Evolutionary conservation across 2,113 vertebrate genomes (phyloP).

Genomic region (Podiceps cristatus): DNA sequence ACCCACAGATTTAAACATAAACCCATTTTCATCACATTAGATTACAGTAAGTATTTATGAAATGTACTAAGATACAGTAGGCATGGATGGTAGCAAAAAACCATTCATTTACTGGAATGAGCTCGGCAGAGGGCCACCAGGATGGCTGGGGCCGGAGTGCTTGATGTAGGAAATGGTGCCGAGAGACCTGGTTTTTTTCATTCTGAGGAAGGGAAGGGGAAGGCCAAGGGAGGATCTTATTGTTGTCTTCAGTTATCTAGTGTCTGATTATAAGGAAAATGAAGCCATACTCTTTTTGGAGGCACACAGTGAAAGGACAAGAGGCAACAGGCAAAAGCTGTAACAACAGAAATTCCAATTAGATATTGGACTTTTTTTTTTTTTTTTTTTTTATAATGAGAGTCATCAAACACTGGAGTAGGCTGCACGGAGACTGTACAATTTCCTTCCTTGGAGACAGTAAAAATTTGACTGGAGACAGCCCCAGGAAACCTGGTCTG

Average conservation of each 20-base stretch:
- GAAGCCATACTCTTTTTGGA: neutral
- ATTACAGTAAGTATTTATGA: neutral
- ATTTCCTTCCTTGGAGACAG: neutral
- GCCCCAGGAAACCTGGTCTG: neutral
- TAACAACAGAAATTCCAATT: neutral
- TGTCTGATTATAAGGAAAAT: neutral
- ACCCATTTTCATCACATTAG: neutral
- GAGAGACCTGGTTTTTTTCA: neutral
- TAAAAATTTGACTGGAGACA: neutral
- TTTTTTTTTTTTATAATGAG: neutral
- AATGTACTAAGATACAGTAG: neutral
- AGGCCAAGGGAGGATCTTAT: neutral
- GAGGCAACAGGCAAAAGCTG: neutral
- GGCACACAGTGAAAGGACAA: neutral
- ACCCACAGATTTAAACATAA: neutral
- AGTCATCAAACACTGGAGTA: neutral
- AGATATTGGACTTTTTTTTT: neutral
- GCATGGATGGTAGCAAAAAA: neutral
- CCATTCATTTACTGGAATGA: neutral
- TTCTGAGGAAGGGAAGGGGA: neutral
- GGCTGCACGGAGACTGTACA: neutral
- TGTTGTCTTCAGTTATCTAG: neutral
- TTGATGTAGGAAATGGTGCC: neutral
- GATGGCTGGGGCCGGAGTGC: neutral
- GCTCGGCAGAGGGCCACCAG: neutral